These are phyloP conservation scores for Ciconia stormi DNA, from an alignment of 2,113 vertebrate genomes.

Conservation along the genomic window DNA sequence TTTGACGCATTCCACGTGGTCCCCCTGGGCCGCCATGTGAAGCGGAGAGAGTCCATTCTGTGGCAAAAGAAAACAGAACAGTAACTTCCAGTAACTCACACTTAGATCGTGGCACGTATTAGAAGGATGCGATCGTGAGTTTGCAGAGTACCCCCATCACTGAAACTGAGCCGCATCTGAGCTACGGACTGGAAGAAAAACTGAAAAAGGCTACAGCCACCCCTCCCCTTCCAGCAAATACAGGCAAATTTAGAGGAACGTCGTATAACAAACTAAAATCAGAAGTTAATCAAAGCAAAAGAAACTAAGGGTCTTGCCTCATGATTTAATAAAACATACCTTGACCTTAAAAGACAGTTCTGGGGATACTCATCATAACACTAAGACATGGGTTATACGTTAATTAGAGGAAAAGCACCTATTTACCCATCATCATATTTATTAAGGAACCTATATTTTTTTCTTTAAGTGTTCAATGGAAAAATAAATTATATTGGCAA, in stretches of 20 bases:
- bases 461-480: not conserved
- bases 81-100: not conserved
- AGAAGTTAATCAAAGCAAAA: not conserved
- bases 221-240: not conserved
- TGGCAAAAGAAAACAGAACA: not conserved
- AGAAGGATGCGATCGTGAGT: not conserved
- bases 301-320: not conserved
- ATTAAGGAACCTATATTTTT: not conserved
- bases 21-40: conserved; percentile 97
- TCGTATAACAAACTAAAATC: not conserved
- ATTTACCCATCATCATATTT: not conserved
- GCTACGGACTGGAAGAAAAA: not conserved
- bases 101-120: fast-evolving
- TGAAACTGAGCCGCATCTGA: not conserved
- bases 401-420: not conserved
- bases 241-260: not conserved
- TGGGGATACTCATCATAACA: not conserved
- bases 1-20: conserved; percentile 96
- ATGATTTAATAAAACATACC: not conserved
- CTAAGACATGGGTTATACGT: not conserved
- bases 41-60: conserved; percentile 97
- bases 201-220: not conserved
- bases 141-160: not conserved
- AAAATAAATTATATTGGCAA: not conserved
- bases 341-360: not conserved